Evolutionary conservation across 1,140 invertebrate genomes (phyloP), one percentile per base, ranked within the genome.

Genomic region (Zophobas atratus): DNA sequence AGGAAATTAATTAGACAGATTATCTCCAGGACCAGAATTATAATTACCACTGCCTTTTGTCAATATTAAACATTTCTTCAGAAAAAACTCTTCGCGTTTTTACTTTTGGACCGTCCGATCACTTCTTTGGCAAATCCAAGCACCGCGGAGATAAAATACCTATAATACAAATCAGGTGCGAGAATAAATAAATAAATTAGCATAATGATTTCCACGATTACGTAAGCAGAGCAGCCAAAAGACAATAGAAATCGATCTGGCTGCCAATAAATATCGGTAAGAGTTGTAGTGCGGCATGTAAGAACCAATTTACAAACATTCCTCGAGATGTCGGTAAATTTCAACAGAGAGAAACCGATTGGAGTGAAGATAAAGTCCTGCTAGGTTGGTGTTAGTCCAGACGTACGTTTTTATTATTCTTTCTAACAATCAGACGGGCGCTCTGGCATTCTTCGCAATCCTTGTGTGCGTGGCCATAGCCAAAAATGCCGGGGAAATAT

Each of bases 231-330:
- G 39, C 39, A 41, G 20, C 60, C 60, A 41, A 71, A 75, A 75
- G 55, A 78, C 79, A 80, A 80, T 80, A 80, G 79, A 76, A 80
- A 80, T 80, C 77, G 79, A 80, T 80, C 79, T 80, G 36, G 63
- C 35, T 60, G 56, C 70, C 73, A 78, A 78, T 76, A 80, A 80
- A 80, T 80, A 80, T 73, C 53, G 72, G 77, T 78, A 75, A 76
- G 46, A 80, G 78, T 81, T 82, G 81, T 81, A 81, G 77, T 76
- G 81, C 82, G 82, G 83, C 82, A 79, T 84, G 83, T 84, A 82
- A 84, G 82, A 78, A 83, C 83, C 83, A 84, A 84, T 84, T 84
- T 84, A 84, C 81, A 81, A 81, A 81, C 83, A 84, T 84, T 84
- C 83, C 79, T 77, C 60, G 77, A 80, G 81, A 81, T 81, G 81